Evolutionary conservation across 2,113 vertebrate species (phyloP), one percentile per base, ranked within the genome.

Genomic region (Marmota monax): DNA sequence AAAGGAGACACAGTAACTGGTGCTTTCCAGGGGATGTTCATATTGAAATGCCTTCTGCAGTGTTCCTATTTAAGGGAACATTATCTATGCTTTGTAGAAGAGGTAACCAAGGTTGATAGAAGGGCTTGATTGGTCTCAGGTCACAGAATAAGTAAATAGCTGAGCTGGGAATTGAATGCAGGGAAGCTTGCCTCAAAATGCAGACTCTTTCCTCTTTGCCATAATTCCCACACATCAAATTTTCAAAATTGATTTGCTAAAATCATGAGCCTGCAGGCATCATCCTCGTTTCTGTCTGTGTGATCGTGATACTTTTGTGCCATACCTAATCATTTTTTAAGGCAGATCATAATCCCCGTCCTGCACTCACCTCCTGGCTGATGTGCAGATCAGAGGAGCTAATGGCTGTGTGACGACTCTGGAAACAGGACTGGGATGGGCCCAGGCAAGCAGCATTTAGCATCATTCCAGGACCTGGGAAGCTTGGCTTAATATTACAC

Each of bases 381-480:
- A 63, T 14, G 22, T 7, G 17, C 77, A 77, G 82, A 82, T 72
- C 85, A 69, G 72, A 94, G 88, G 39, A 34, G n/a, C 42, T 37
- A 48, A 69, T 4, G 29, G 69, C 56, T 84, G 9, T 23, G 25
- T 14, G 32, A 65, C 7, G 63, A 23, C 25, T 90, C 74, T 72
- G 12, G 42, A 70, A n/a, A 80, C 1, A 53, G 58, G 23, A 22
- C 69, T 45, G 29, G 22, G 11, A 48, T 25, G 16, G n/a, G 23
- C 72, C 25, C n/a, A 0, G 0, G 32, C 5, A 23, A 70, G 51
- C 16, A 16, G 5, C 0, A 0, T 7, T 51, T 45, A 72, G 61
- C 58, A 39, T 18, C 22, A 5, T 34, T n/a, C 17, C 34, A 39
- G 67, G 53, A 23, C 58, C 14, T 18, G 51, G 7, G 17, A 56